Evolutionary conservation across 2,888 invertebrate genomes (phyloP).

Genomic region (Zaprionus lineosus): DNA sequence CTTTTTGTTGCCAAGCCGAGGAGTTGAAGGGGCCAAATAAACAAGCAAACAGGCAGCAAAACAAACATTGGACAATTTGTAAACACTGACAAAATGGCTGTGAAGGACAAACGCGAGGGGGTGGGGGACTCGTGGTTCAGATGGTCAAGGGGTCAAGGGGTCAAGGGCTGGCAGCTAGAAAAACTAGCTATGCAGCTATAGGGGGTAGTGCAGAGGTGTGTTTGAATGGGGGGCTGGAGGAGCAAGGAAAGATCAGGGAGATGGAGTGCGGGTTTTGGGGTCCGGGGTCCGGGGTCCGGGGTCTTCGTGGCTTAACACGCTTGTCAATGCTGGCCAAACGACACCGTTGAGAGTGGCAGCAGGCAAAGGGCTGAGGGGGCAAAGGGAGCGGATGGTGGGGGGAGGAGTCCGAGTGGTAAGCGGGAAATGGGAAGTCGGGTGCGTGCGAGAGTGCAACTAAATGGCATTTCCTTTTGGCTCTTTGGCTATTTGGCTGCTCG

Average conservation of each 20-base stretch:
- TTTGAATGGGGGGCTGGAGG: too few species aligned
- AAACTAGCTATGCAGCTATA: too few species aligned
- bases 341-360: conserved; percentile 32
- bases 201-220: background rate
- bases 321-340: conserved; percentile 62
- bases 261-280: background rate
- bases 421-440: background rate
- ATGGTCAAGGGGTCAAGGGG: conserved; percentile 3
- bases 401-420: background rate
- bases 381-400: background rate
- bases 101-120: too few species aligned
- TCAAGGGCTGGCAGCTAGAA: too few species aligned
- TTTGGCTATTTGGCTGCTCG: conserved; percentile 52
- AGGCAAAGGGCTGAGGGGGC: too few species aligned
- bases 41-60: conserved; percentile 22
- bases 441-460: conserved; percentile 52
- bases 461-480: conserved; percentile 69
- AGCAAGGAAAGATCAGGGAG: too few species aligned
- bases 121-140: background rate
- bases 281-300: background rate
- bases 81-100: conserved; percentile 46
- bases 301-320: conserved; percentile 48
- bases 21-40: background rate
- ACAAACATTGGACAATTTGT: conserved; percentile 59
- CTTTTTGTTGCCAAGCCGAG: background rate